These are phyloP conservation scores for Poeciliopsis turrubarensis DNA, from an alignment of 2,113 vertebrate species.

Conservation along the genomic window DNA sequence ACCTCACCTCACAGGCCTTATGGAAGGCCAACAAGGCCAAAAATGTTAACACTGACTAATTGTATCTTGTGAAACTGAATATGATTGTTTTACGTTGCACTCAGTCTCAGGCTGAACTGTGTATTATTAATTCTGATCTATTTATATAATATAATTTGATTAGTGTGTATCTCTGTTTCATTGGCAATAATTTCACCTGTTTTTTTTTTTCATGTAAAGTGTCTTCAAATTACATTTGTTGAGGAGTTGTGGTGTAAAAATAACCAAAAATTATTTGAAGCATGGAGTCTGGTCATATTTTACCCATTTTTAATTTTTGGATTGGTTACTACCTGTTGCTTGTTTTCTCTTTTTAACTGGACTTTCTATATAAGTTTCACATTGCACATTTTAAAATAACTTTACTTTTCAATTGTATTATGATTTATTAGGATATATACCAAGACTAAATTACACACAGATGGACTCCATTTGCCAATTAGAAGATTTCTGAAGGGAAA, in stretches of 20 bases:
- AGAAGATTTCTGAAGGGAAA: too few species aligned
- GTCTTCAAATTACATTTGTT: not conserved
- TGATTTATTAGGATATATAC: too few species aligned
- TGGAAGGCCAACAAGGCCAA: not conserved
- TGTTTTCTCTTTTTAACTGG: too few species aligned
- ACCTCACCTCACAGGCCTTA: slow-evolving; percentile 38
- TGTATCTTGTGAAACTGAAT: too few species aligned
- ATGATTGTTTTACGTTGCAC: too few species aligned
- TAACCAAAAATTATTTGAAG: not conserved
- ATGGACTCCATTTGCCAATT: too few species aligned
- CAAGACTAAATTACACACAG: too few species aligned
- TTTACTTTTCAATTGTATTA: too few species aligned
- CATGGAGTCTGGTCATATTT: not conserved
- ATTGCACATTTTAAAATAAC: too few species aligned
- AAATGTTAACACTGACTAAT: not conserved
- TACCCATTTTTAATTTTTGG: not conserved
- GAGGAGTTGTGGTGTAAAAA: not conserved
- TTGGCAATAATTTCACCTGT: not conserved
- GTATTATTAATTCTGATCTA: too few species aligned
- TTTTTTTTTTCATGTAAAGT: not conserved
- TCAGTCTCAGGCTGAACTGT: too few species aligned
- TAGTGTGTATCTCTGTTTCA: not conserved
- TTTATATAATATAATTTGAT: too few species aligned
- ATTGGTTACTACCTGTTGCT: not conserved
- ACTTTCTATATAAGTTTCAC: not conserved